Conservation (phyloP, 2,888 invertebrate genomes). For the Oscheius sp. region DNA sequence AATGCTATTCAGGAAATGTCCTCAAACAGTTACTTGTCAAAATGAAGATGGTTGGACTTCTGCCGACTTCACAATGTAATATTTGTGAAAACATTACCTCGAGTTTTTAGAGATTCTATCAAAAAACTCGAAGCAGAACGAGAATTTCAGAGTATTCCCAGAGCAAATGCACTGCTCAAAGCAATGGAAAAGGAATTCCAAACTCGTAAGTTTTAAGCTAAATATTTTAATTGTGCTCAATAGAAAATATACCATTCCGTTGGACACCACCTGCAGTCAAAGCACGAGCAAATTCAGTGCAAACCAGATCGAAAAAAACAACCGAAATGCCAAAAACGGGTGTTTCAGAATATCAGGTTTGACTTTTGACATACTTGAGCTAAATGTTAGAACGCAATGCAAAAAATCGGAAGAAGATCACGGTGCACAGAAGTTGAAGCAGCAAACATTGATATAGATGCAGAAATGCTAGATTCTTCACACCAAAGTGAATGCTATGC, state of each 20-base stretch:
- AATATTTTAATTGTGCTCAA: not conserved
- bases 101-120: slow-evolving; percentile 10
- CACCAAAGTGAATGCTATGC: not conserved
- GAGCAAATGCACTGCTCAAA: not conserved
- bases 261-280: not conserved
- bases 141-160: not conserved
- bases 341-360: not conserved
- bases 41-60: slow-evolving; percentile 16
- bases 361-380: not conserved
- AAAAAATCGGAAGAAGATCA: not conserved
- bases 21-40: not conserved
- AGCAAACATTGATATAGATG: not conserved
- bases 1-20: not conserved
- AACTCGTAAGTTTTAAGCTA: not conserved
- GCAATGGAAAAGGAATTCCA: not conserved
- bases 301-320: too few relatives aligned
- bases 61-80: not conserved
- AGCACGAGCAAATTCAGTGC: too few relatives aligned
- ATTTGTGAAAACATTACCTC: not conserved
- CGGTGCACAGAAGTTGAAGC: not conserved
- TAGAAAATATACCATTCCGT: not conserved
- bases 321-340: too few relatives aligned
- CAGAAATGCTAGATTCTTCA: too few relatives aligned
- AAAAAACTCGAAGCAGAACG: not conserved
- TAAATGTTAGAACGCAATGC: slow-evolving; percentile 13